Evolutionary conservation across 2,113 vertebrate species (phyloP).

Genomic region (Xyrauchen texanus): DNA sequence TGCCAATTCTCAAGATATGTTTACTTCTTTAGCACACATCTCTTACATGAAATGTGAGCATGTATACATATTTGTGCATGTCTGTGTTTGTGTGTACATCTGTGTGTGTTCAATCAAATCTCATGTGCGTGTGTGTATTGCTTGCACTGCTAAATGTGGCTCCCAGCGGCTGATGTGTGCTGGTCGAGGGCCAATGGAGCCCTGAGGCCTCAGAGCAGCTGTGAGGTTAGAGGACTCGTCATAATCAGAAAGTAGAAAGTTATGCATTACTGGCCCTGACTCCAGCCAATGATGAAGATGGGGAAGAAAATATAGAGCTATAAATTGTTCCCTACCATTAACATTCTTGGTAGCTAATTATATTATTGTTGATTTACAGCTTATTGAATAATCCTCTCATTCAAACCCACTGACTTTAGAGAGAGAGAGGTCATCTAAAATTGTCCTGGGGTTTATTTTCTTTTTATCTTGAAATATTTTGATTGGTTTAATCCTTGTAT

Average conservation of each 20-base stretch:
- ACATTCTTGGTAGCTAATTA: conserved; percentile 40
- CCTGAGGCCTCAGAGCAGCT: conserved; percentile 47
- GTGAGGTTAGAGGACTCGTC: conserved; percentile 29
- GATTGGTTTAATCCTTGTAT: not conserved
- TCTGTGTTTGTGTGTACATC: conserved; percentile 22
- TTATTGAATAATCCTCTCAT: conserved; percentile 22
- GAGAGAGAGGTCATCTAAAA: not conserved
- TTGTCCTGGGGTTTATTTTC: not conserved
- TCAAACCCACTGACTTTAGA: not conserved
- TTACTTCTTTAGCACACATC: conserved; percentile 2
- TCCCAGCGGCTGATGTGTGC: conserved; percentile 17
- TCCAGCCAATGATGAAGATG: conserved; percentile 4
- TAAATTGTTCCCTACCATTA: conserved; percentile 44
- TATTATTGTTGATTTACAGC: conserved; percentile 47
- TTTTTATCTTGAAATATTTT: not conserved
- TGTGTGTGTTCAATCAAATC: conserved; percentile 19
- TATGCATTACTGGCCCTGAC: conserved; percentile 32
- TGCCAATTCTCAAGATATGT: not conserved
- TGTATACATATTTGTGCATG: conserved; percentile 20
- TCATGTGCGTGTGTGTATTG: not conserved
- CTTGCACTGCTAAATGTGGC: conserved; percentile 23
- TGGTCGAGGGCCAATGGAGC: conserved; percentile 14
- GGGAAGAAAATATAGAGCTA: conserved; percentile 38
- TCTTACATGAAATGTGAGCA: conserved; percentile 5
- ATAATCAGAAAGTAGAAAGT: conserved; percentile 51